Evolutionary conservation across 2,113 vertebrate species (phyloP).

Genomic region (Lates calcarifer): DNA sequence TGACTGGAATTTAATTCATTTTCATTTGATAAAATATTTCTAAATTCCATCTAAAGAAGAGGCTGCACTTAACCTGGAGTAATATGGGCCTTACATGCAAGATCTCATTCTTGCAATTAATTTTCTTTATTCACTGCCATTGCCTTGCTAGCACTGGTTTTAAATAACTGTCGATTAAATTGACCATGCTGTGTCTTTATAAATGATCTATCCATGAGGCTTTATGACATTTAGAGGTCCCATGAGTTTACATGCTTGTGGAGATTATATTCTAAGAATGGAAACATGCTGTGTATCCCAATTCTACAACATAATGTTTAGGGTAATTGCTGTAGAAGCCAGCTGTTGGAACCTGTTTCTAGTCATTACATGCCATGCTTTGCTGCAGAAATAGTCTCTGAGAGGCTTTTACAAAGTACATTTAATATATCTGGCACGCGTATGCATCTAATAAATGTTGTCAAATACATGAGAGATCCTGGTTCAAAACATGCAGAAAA

Average conservation of each 20-base stretch:
- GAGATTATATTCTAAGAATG: constrained; percentile 37
- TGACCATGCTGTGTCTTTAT: constrained; percentile 12
- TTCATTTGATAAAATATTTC: constrained; percentile 63
- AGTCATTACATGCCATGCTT: constrained; percentile 12
- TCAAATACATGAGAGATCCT: constrained; percentile 6
- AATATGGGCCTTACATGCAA: constrained; percentile 3
- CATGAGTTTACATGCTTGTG: constrained; percentile 21
- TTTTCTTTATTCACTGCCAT: not conserved
- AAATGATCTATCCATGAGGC: constrained; percentile 18
- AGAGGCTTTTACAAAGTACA: constrained; percentile 13
- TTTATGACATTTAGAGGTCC: constrained; percentile 13
- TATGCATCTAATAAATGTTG: constrained; percentile 25
- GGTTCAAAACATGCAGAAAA: constrained; percentile 5
- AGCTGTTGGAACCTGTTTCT: constrained; percentile 28
- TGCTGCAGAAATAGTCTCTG: constrained; percentile 31
- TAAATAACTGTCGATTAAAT: constrained; percentile 28
- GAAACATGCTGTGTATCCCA: constrained; percentile 19
- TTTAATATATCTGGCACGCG: not conserved
- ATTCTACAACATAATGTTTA: constrained; percentile 11
- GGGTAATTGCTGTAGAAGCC: constrained; percentile 9
- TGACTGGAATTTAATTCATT: constrained; percentile 60
- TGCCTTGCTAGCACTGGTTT: not conserved
- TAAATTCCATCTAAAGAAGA: constrained; percentile 46
- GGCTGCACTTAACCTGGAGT: constrained; percentile 26
- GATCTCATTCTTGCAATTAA: constrained; percentile 3